These are phyloP conservation scores for Nyctibius grandis DNA, from an alignment of 2,797 vertebrate genomes.

Conservation along the genomic window DNA sequence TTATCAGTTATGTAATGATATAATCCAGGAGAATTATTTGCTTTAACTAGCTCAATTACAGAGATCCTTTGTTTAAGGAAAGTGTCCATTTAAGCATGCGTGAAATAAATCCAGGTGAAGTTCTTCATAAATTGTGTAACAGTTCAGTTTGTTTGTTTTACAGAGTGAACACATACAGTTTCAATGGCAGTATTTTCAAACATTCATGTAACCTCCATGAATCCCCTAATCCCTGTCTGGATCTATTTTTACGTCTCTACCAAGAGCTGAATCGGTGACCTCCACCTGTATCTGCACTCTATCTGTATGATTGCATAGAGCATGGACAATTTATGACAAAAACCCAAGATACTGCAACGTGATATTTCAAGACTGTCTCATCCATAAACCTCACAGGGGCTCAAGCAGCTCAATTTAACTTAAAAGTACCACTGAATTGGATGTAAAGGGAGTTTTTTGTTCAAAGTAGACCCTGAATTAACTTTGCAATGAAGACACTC, in stretches of 20 bases:
- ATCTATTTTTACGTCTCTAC: background rate
- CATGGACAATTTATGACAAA: background rate
- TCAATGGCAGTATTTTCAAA: background rate
- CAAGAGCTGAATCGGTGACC: background rate
- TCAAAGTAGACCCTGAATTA: background rate
- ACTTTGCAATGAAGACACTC: background rate
- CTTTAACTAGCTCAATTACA: background rate
- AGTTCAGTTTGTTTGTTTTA: background rate
- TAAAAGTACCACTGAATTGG: background rate
- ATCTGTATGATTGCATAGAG: background rate
- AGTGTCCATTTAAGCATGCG: accelerated
- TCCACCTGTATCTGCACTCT: background rate
- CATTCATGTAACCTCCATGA: background rate
- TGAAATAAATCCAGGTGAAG: background rate
- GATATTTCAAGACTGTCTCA: background rate
- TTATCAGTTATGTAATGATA: background rate
- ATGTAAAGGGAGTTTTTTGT: accelerated
- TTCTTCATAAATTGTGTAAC: background rate
- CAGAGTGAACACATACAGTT: background rate
- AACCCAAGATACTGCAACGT: background rate
- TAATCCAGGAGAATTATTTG: background rate
- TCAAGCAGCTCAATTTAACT: background rate
- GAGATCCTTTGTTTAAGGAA: background rate
- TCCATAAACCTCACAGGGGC: background rate
- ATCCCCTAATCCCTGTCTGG: background rate